Base-by-base conservation (phyloP, 2,797 vertebrate genomes). In the Peromyscus melanophrys region DNA sequence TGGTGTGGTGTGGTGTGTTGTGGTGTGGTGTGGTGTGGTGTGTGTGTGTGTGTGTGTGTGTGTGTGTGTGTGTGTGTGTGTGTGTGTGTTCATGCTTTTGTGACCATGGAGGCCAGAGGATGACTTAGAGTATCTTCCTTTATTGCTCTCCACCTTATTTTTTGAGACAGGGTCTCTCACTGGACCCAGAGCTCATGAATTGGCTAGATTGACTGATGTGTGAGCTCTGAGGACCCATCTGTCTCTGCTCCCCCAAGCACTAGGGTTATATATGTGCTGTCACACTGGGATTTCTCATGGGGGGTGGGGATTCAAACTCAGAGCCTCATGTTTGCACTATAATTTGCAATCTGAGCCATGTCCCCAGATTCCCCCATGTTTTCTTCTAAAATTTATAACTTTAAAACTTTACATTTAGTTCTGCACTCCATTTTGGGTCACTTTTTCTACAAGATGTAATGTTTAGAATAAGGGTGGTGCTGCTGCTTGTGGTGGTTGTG, bases 311-410 rank as follows among this genome's bases (percentile, higher is more conserved):
- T 87, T 87, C 69, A 25, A 73, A 71, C 67, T 87, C 34, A 87
- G 49, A 87, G 37, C 9, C 8, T 71, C 67, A 55, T 40, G 34
- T 71, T 71, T 71, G 13, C 13, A 29, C 9, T 27, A 37, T 13
- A 87, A 31, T 87, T 27, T 49, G 14, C 8, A 23, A 7, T 37
- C 34, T 86, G n/a, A 87, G 4, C 34, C 65, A 87, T 40, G 34
- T 37, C 34, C 49, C 67, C 67, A 55, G 65, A 57, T 87, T 29
- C 23, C 11, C 34, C 23, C 46, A 25, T 89, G 4, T 61, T 75
- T 94, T 92, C 65, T 86, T 69, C 13, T 31, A 67, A 92, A 85
- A 80, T 89, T 55, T 75, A 55, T 88, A 61, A 65, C 81, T 96
- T 63, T 55, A 90, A 90, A 80, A 71, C 17, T 89, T 80, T 71